Evolutionary conservation across 2,113 vertebrate species (phyloP), one percentile per base, ranked within the genome.

Genomic region (Pangasianodon hypophthalmus): DNA sequence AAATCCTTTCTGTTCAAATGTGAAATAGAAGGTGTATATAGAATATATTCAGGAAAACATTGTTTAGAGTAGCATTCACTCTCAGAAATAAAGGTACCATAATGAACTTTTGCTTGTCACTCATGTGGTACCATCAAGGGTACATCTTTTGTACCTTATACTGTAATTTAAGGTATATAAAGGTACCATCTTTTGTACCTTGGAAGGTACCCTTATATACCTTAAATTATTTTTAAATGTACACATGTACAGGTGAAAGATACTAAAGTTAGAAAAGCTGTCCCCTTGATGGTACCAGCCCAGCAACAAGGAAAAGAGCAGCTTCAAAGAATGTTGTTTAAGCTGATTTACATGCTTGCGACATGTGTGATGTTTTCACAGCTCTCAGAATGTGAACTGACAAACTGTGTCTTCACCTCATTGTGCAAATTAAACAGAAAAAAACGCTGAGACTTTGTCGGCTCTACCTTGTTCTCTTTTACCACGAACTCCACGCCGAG

Each of bases 401-500:
- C 46, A 6, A 85, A 85, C 41, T 69, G 58, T 85, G 3, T 85
- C 44, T 67, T 85, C 41, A n/a, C 58, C 18, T 16, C 82, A 67
- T 26, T 82, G 86, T 88, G 84, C 82, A 71, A 73, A 88, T 62
- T 18, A 64, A 41, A 13, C 13, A 41, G 64, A 52, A 80, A 89
- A 44, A 90, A 91, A 1, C n/a, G 87, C 90, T 92, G 90, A 92
- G 56, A 37, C 24, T 41, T 58, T 91, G 52, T 8, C 85, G 89
- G 14, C 29, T 64, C 54, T 79, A 96, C 95, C 87, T 95, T 91
- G 0, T 92, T 91, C 2, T 94, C 93, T 21, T 56, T 94, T 92
- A 96, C 84, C 0, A 96, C 90, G 93, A 95, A 96, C 24, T 96
- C 92, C 77, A 96, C 93, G 13, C 97, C 98, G 95, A 97, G 93